A percentile compares a stretch with the other conserved stretches of the same genome.
These are phyloP conservation scores for Hippocampus mohnikei DNA, from an alignment of 2,113 vertebrate genomes.

Conservation along the genomic window DNA sequence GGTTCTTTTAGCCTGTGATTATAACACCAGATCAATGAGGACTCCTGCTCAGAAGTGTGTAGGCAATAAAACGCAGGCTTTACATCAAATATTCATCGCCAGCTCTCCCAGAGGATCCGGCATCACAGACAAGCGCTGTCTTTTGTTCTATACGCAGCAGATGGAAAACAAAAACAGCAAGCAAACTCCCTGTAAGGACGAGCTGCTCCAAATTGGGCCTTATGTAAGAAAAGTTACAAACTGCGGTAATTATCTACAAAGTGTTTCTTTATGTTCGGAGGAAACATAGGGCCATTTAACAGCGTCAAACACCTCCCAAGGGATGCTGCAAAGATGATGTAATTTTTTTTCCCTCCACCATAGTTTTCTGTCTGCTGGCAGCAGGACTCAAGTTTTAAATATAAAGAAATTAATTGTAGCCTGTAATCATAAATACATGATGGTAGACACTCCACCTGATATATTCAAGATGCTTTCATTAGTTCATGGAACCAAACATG, in stretches of 20 bases:
- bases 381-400: not conserved
- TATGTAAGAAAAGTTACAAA: constrained; percentile 36
- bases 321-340: not conserved
- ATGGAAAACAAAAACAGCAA: constrained; percentile 50
- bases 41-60: constrained; percentile 61
- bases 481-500: not conserved
- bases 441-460: not conserved
- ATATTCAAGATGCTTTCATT: not conserved
- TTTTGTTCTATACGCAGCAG: constrained; percentile 45
- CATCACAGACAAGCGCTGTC: constrained; percentile 49
- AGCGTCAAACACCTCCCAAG: not conserved
- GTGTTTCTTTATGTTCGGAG: constrained; percentile 35
- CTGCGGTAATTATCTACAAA: constrained; percentile 47
- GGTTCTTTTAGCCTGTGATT: constrained; percentile 70
- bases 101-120: constrained; percentile 57
- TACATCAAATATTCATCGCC: constrained; percentile 75
- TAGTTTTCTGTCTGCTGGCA: not conserved
- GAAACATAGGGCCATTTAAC: constrained; percentile 14
- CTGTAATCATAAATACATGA: not conserved
- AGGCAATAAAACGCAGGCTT: constrained; percentile 67
- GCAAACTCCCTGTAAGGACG: constrained; percentile 20
- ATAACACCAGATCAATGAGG: constrained; percentile 73
- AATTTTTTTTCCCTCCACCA: not conserved
- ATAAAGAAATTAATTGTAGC: not conserved
- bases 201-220: constrained; percentile 37